Base-by-base conservation (phyloP, 2,113 vertebrate genomes). In the Chaenogobius annularis region DNA sequence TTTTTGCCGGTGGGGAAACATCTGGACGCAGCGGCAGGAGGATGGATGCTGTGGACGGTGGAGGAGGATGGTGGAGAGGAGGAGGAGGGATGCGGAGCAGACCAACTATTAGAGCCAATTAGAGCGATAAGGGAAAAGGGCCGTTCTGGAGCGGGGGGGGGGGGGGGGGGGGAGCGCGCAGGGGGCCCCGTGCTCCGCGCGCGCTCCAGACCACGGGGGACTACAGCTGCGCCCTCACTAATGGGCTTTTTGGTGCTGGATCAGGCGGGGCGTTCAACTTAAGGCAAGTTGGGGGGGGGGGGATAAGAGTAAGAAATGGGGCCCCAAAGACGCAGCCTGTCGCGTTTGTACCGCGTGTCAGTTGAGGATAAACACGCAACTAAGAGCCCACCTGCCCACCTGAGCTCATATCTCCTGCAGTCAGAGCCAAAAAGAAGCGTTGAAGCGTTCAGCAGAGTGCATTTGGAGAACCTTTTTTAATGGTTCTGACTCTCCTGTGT, bases 91-190 rank as follows among this genome's bases (percentile, higher is more conserved):
- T 54, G 69, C 69, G 11, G 68, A 43, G 74, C 23, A 58, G 83
- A 84, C 84, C 81, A 75, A 87, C 81, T 84, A n/a, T n/a, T 75
- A 70, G 72, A 88, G 65, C 88, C 86, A 85, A n/a, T 86, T 83
- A 84, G 56, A 72, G 52, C 23, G 83, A 90, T 80, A 85, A 77
- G 26, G n/a, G 59, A 74, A 12, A 11, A 46, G 10, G 68, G 61
- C 58, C 11, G 77, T 59, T 10, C 66, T 47, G 15, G 47, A 35
- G 22, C 59, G 19, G 48, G 70, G 23, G 55, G 59, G 15, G 31
- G 46, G 37, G 17, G 48, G 40, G 7, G 40, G 6, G 56, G 54
- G 10, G 43, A 6, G 66, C 31, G 75, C 58, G 1, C 73, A 56
- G 40, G 62, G 76, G 72, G 79, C 68, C 23, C 56, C 54, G 70